Base-by-base conservation (phyloP, 2,797 vertebrate genomes). In the Menidia menidia region DNA sequence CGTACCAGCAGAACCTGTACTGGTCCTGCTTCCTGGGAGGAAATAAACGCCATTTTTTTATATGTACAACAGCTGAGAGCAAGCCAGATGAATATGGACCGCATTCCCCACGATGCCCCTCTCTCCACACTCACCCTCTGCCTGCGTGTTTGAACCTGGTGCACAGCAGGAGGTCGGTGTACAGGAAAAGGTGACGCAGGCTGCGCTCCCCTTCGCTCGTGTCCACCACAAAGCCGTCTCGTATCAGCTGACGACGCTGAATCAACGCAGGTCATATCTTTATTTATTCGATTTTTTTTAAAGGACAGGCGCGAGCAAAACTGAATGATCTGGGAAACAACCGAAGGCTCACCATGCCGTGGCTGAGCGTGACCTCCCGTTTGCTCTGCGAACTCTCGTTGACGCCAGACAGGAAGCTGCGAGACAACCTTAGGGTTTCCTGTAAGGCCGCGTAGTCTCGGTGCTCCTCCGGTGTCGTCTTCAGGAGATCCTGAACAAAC, bases 131-230 rank as follows among this genome's bases (percentile, higher is more conserved):
- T 89, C 78, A 94, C 93, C 93, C 91, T 77, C 61, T 82, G 50
- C 50, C 50, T 7, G 87, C 81, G 0, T 60, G 82, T 86, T 93
- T 94, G 42, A 89, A 67, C 80, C 90, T 93, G 19, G 90, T 88
- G 79, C 94, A 95, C 60, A 95, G 85, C 64, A 95, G 84, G 14
- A 95, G 88, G 85, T 95, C 94, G 0, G 94, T 94, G 82, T 94
- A 95, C 0, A 95, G 90, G 84, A 95, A 95, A 58, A 95, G 82
- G 54, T 95, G 94, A n/a, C 93, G 90, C 45, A 95, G 75, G 68
- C 51, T 82, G 11, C 84, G 87, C 1, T 88, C 92, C 0, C 86
- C 88, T 1, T 95, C 92, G 12, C 65, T 89, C 3, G 45, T 60
- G 5, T 94, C 88, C 69, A 94, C 90, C 60, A 94, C 78, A n/a